phyloP scores from a whole-genome alignment of 2,797 vertebrate genomes.

The Coregonus suidteri region DNA sequence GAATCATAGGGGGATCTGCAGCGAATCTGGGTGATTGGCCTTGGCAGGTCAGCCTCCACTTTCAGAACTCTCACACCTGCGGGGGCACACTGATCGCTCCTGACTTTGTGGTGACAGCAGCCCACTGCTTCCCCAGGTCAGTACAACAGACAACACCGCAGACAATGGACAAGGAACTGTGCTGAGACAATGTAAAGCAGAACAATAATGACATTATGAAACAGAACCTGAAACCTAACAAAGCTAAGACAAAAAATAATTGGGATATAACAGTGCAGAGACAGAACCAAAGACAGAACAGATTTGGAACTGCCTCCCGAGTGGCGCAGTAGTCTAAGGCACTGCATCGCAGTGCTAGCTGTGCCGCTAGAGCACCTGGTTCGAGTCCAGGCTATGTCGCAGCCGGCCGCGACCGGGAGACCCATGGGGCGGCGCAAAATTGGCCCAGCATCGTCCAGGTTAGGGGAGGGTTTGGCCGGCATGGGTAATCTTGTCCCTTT shows the following conservation, averaged over 20 bases:
- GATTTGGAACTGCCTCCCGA: not conserved
- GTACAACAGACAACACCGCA: constrained; percentile 22
- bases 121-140: constrained; percentile 85
- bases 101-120: constrained; percentile 80
- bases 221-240: not conserved
- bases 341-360: too few relatives aligned
- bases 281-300: not conserved
- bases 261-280: not conserved
- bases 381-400: too few relatives aligned
- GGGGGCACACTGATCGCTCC: constrained; percentile 79
- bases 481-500: too few relatives aligned
- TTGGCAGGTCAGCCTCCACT: constrained; percentile 85
- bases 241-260: not conserved
- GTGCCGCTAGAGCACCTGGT: too few relatives aligned
- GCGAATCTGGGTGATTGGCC: constrained; percentile 77
- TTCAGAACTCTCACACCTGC: constrained; percentile 56
- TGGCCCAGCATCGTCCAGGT: too few relatives aligned
- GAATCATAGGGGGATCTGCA: constrained; percentile 78
- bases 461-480: too few relatives aligned
- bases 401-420: too few relatives aligned
- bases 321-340: too few relatives aligned
- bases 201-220: not conserved
- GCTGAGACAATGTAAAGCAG: too few relatives aligned
- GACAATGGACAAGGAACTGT: too few relatives aligned
- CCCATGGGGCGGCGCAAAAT: too few relatives aligned